Evolutionary conservation across 2,113 vertebrate genomes (phyloP).

Genomic region (Butorides virescens): DNA sequence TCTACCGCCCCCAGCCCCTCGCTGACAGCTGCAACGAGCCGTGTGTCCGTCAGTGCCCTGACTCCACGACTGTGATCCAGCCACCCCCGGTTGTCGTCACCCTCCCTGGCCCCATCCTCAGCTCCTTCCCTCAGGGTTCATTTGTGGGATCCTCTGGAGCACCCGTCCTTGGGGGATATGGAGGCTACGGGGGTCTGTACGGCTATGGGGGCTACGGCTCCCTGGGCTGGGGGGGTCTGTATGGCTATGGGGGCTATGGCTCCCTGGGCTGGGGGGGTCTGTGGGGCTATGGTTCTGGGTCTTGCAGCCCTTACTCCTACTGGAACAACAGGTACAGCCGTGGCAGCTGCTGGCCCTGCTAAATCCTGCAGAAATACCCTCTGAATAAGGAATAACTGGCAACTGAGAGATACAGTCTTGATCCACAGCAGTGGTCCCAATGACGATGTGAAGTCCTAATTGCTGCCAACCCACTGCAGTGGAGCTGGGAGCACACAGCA

Average conservation of each 20-base stretch:
- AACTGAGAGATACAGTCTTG: rapidly evolving
- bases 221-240: not conserved
- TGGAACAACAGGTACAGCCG: not conserved
- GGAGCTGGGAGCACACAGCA: not conserved
- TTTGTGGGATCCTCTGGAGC: not conserved
- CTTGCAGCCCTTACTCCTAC: not conserved
- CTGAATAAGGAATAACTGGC: rapidly evolving
- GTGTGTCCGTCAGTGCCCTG: not conserved
- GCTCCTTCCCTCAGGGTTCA: not conserved
- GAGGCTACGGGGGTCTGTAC: not conserved
- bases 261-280: not conserved
- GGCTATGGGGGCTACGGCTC: not conserved
- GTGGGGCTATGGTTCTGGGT: not conserved
- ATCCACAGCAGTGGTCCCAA: not conserved
- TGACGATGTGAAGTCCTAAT: not conserved
- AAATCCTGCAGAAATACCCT: rapidly evolving
- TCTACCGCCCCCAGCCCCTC: not conserved
- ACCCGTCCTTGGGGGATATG: not conserved
- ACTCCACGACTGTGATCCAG: not conserved
- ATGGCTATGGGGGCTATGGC: not conserved
- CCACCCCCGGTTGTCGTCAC: not conserved
- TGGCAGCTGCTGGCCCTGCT: not conserved
- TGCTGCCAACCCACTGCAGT: rapidly evolving
- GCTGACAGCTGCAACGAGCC: not conserved
- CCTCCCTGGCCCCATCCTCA: conserved; percentile 5